Base-by-base conservation (phyloP, 2,888 invertebrate species). In the Hirtodrosophila duncani region DNA sequence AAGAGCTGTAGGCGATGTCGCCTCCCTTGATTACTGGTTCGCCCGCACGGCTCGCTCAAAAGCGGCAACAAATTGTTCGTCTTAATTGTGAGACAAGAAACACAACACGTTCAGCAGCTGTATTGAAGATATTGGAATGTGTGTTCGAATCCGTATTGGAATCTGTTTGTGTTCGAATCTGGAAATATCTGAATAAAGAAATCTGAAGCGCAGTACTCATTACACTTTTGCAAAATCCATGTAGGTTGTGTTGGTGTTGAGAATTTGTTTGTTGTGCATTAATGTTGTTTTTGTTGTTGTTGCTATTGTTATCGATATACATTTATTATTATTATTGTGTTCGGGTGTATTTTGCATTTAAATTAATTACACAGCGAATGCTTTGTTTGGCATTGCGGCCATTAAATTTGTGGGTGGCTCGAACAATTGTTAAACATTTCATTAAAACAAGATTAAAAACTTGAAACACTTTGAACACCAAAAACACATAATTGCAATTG, bases 21-120 rank as follows among this genome's bases (percentile, higher is more conserved):
- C n/a, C n/a, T n/a, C n/a, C 30, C 39, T 56, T 55, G 69, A 63
- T 72, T 60, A 60, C 48, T 48, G 51, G 57, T 58, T 68, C 66
- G 62, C 67, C 68, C 68, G 61, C 61, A 68, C 56, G n/a, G 52
- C 46, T 60, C 51, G 43, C 38, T 58, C 39, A 57, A 62, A 50
- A 46, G 43, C 37, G 37, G 38, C 52, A 65, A 49, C 69, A 60
- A 69, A 66, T 69, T 74, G 61, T 63, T 49, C 51, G 60, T n/a
- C 59, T 80, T 80, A 77, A 75, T 80, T 75, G 74, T 75, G 80
- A 60, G 72, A 75, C 71, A 75, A 45, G 57, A 56, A 48, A 46
- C 46, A 26, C 50, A 46, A 55, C 48, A 51, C 9, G 14, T 24
- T 39, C 38, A 38, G 14, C 31, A 46, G 48, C n/a, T n/a, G n/a